Conservation (phyloP, 2,113 vertebrate genomes). For the Tragelaphus imberbis region DNA sequence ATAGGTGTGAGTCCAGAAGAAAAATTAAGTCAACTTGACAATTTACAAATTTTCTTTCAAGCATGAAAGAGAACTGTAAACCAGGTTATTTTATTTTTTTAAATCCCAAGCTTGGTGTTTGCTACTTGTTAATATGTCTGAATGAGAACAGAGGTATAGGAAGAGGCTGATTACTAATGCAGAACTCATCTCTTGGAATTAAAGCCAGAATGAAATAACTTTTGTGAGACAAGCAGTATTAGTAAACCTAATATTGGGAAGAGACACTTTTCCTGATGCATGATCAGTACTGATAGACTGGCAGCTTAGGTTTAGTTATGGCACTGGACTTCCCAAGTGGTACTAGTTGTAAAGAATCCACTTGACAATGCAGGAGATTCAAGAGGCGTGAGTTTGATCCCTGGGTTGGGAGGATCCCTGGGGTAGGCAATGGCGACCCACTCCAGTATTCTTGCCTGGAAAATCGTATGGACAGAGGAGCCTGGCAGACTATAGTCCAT, state of each 20-base stretch:
- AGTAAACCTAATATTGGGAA: conserved; percentile 67
- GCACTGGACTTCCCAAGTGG: neutral
- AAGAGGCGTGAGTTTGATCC: neutral
- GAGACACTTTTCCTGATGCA: conserved; percentile 56
- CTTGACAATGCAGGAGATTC: neutral
- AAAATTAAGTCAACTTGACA: conserved; percentile 82
- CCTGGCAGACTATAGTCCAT: neutral
- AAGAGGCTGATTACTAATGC: conserved; percentile 67
- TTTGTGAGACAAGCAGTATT: conserved; percentile 69
- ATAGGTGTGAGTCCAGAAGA: conserved; percentile 78
- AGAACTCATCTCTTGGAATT: conserved; percentile 62
- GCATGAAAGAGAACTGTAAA: conserved; percentile 74
- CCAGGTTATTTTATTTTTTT: conserved; percentile 61
- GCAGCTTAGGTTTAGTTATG: conserved; percentile 33
- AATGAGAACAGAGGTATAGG: conserved; percentile 51
- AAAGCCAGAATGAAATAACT: conserved; percentile 66
- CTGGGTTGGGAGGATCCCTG: neutral
- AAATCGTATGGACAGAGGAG: neutral
- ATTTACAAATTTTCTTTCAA: conserved; percentile 81
- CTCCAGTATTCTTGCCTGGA: neutral
- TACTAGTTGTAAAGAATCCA: neutral
- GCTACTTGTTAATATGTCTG: conserved; percentile 69
- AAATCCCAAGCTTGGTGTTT: conserved; percentile 68
- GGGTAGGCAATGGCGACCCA: neutral
- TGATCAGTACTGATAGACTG: neutral